These are phyloP conservation scores for Hemibagrus wyckioides DNA, from an alignment of 2,113 vertebrate genomes.

Conservation along the genomic window DNA sequence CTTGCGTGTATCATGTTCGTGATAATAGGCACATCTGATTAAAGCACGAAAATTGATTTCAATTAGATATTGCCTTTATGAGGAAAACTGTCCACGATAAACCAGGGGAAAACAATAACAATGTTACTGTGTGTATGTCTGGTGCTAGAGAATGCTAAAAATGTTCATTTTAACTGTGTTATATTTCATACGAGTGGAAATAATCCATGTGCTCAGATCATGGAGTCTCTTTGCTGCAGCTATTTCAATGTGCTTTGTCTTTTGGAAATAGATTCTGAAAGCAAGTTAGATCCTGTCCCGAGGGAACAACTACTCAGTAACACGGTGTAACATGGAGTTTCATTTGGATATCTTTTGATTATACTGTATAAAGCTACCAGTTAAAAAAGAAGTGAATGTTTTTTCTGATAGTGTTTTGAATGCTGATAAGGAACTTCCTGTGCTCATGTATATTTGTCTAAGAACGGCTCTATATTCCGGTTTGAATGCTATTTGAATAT, in stretches of 20 bases:
- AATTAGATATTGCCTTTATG: not conserved
- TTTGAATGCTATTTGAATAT: not conserved
- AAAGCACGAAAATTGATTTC: not conserved
- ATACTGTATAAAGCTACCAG: not conserved
- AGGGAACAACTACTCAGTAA: not conserved
- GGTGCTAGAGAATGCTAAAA: not conserved
- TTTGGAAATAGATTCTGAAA: not conserved
- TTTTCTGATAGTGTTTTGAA: not conserved
- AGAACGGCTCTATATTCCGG: not conserved
- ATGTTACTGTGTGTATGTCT: not conserved
- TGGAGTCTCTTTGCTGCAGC: not conserved
- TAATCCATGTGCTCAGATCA: not conserved
- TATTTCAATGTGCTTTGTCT: not conserved
- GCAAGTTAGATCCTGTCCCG: not conserved
- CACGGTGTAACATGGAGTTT: not conserved
- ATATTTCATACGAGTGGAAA: conserved; percentile 4
- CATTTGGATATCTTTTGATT: not conserved
- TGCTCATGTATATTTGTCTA: not conserved
- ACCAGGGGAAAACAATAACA: not conserved
- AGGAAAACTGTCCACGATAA: not conserved
- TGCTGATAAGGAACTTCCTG: not conserved
- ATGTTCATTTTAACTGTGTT: not conserved
- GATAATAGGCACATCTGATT: not conserved
- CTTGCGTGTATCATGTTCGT: not conserved
- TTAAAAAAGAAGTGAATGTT: not conserved